Conservation (phyloP, 2,888 invertebrate species). For the Drosophila barbarae region DNA sequence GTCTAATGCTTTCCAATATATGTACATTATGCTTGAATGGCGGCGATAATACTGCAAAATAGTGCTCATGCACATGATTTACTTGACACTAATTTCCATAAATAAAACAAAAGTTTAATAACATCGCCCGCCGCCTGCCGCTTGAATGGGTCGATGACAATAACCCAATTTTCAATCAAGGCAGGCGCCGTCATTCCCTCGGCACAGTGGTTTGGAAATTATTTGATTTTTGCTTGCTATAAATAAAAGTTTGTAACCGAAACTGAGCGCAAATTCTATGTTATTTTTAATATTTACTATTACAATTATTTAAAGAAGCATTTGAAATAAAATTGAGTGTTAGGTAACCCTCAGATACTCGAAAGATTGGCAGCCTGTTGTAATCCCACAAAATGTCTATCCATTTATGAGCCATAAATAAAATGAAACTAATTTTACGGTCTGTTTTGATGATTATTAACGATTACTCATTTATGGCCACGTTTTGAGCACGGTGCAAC, state of each 20-base stretch:
- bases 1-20: slow-evolving; percentile 36
- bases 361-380: neutral
- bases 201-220: slow-evolving; percentile 13
- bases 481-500: slow-evolving; percentile 22
- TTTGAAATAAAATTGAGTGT: neutral
- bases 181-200: slow-evolving; percentile 47
- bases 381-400: slow-evolving; percentile 1
- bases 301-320: neutral
- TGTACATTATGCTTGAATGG: slow-evolving; percentile 18
- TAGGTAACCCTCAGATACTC: too few species aligned
- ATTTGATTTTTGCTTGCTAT: neutral
- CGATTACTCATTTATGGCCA: slow-evolving; percentile 17
- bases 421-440: slow-evolving; percentile 1
- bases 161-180: slow-evolving; percentile 68
- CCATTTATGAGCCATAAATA: slow-evolving; percentile 16
- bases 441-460: slow-evolving; percentile 19
- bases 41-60: slow-evolving; percentile 28
- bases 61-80: slow-evolving; percentile 67
- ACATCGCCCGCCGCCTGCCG: slow-evolving; percentile 40
- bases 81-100: slow-evolving; percentile 76
- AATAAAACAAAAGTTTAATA: slow-evolving; percentile 68
- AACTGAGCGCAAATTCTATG: neutral
- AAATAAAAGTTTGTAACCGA: neutral
- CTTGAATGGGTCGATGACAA: slow-evolving; percentile 60
- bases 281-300: neutral